Base-by-base conservation (phyloP, 2,797 vertebrate species). In the Rhinogobio ventralis region DNA sequence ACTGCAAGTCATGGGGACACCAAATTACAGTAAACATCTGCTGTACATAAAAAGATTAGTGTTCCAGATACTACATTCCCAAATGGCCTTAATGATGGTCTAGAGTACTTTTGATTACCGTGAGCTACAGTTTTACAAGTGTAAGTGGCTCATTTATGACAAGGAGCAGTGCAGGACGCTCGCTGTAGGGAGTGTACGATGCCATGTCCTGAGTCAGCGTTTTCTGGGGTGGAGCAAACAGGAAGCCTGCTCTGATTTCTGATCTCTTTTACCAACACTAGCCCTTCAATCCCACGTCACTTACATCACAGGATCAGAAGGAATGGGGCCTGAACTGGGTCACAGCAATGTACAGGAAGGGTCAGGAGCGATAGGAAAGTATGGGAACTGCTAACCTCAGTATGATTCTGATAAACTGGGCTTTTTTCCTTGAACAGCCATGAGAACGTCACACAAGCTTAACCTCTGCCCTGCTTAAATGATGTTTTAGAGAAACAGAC, bases 301-400 rank as follows among this genome's bases (percentile, higher is more conserved):
- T 89, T 85, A 87, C 80, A 88, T 87, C 84, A 86, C 88, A 82
- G 82, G 90, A 92, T 90, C 90, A 92, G 86, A 92, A 86, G 73
- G 78, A 90, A 86, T 76, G 82, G 57, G 75, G 74, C 69, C n/a
- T 60, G 28, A 53, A 73, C 73, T 77, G 78, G 60, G 69, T 75
- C 82, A 42, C 17, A 57, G 25, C 14, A 28, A 36, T 3, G 10
- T 83, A 71, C 83, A 89, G 91, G 87, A 93, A 87, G 62, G 73
- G 55, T 79, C 36, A 85, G 81, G 84, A 42, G 67, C 84, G 89
- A 86, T 88, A 82, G 72, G 79, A 49, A 79, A 87, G 85, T 87
- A 83, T 90, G 89, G 87, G 71, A 87, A 90, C 23, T 85, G 81
- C 66, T 83, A 89, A 88, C 84, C 89, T 83, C 77, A 87, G 80